A percentile compares a stretch with the other conserved stretches of the same genome.
phyloP scores from a whole-genome alignment of 23 tunicate genomes.

The Aplidium turbinatum region DNA sequence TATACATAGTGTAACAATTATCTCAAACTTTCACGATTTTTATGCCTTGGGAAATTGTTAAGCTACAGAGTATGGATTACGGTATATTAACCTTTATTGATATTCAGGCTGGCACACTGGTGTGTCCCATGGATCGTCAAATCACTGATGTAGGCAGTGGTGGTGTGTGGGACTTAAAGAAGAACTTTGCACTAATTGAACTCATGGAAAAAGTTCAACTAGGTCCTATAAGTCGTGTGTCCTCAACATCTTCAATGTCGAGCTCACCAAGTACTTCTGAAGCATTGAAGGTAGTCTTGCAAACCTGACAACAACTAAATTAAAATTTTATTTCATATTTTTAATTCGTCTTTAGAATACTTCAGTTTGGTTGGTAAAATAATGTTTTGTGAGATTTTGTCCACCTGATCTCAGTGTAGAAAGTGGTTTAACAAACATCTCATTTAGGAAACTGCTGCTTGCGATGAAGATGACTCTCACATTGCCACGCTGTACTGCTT shows the following conservation, averaged over 20 bases:
- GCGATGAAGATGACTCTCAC: constrained; percentile 63
- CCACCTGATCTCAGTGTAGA: too few relatives aligned
- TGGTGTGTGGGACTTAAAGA: constrained; percentile 62
- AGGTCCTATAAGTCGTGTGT: constrained; percentile 20
- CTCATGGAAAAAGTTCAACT: constrained; percentile 65
- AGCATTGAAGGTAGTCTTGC: too few relatives aligned
- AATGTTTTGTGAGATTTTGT: too few relatives aligned
- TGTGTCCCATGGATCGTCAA: constrained; percentile 70
- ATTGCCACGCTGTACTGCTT: constrained; percentile 54
- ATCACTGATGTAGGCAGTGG: constrained; percentile 67
- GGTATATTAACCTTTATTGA: not conserved
- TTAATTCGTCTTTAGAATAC: too few relatives aligned
- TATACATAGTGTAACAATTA: too few relatives aligned
- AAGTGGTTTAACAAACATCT: too few relatives aligned
- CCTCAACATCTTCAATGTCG: not conserved
- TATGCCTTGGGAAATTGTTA: not conserved
- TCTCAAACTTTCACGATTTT: too few relatives aligned
- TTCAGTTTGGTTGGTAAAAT: too few relatives aligned
- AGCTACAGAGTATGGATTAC: not conserved
- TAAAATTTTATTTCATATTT: too few relatives aligned
- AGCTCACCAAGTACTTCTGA: not conserved
- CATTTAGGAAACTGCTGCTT: constrained; percentile 27
- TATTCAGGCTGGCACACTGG: constrained; percentile 52
- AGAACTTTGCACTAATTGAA: constrained; percentile 70
- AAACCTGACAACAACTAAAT: too few relatives aligned